A percentile compares a stretch with the other conserved stretches of the same genome.
These are phyloP conservation scores for Urocyon cinereoargenteus DNA, from an alignment of 2,797 vertebrate species.

Conservation along the genomic window DNA sequence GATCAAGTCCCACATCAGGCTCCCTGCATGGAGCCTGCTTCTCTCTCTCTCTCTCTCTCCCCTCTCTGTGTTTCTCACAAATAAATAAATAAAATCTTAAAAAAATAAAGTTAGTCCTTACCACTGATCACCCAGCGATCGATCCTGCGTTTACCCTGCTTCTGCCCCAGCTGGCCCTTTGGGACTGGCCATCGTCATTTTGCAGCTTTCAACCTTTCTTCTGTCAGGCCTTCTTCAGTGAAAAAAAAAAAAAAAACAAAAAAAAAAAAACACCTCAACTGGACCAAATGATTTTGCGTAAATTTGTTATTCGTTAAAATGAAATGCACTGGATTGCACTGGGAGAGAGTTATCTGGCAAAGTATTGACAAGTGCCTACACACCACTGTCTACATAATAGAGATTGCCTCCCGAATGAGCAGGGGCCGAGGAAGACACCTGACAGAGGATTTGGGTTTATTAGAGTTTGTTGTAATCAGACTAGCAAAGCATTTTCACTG, in stretches of 20 bases:
- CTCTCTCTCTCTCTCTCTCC: no score
- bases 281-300: not conserved
- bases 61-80: no score
- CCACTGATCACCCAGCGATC: no score
- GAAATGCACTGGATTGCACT: not conserved
- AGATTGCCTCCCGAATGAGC: not conserved
- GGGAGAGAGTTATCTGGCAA: not conserved
- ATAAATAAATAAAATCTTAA: no score
- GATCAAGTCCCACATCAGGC: no score
- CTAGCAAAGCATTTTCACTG: constrained; percentile 26
- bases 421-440: not conserved
- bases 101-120: no score
- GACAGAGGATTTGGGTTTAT: not conserved
- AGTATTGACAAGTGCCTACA: not conserved
- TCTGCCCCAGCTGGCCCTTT: not conserved
- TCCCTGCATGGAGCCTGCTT: no score
- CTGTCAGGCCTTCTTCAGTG: rapidly evolving
- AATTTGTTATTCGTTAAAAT: not conserved
- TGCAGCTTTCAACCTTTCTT: not conserved
- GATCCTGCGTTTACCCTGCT: no score
- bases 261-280: not conserved
- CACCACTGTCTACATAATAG: not conserved
- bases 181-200: rapidly evolving
- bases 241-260: not conserved
- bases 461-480: constrained; percentile 52